Base-by-base conservation (phyloP, 1,140 invertebrate genomes). In the Scylla paramamosain region DNA sequence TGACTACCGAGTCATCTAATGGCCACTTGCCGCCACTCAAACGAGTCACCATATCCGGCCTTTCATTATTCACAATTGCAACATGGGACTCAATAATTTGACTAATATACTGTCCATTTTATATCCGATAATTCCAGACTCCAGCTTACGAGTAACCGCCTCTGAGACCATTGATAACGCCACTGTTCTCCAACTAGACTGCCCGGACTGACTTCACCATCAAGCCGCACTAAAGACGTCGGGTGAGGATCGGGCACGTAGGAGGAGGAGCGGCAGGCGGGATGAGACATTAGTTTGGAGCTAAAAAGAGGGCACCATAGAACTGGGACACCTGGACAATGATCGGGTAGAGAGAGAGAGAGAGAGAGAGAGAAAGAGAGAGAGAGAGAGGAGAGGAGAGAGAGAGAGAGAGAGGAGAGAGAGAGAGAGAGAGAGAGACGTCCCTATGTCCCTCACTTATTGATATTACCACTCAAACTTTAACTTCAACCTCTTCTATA, bases 61-160 rank as follows among this genome's bases (percentile, higher is more conserved):
- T 87, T 91, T 95, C 94, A 92, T 92, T 88, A 95, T 92, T 92
- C 91, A 92, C 90, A 92, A 92, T 95, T 95, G 94, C 94, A 95
- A 92, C 90, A 92, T 48, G n/a, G 83, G 29, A 82, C 93, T 94
- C 93, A 90, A 88, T 94, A 94, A 94, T 94, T 83, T 91, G 31
- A 91, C 86, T 91, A 83, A 67, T 48, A 94, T 94, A 90, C 52
- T 94, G 32, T 83, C 67, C 29, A 32, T 82, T 94, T 94, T 94
- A 94, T 94, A 82, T 94, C 93, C 88, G n/a, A 83, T 94, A 94
- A 94, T 94, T 89, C 87, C 87, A 90, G 45, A 88, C n/a, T 82
- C 59, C 59, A 25, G 14, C 84, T 86, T 12, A 32, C 45, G 83
- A 14, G 83, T 87, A 86, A 88, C 87, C 92, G 77, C 92, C 92